Base-by-base conservation (phyloP, 1,140 invertebrate genomes). In the Diabrotica undecimpunctata region DNA sequence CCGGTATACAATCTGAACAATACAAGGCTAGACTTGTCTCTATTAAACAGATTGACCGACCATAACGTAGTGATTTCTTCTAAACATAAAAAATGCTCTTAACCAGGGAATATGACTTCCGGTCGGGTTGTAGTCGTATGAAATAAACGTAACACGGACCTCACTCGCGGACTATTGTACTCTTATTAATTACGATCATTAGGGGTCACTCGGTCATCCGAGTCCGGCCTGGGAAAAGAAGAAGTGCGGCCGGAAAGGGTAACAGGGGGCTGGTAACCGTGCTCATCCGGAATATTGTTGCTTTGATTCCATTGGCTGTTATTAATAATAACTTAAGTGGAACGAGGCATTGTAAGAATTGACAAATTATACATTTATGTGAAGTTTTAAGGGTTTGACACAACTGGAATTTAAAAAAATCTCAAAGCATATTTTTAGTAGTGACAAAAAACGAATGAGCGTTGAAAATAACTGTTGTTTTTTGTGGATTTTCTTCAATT, bases 121-220 rank as follows among this genome's bases (percentile, higher is more conserved):
- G 41, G 41, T 46, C 41, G 41, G 41, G n/a, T 46, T 46, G n/a
- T 46, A n/a, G n/a, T 46, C n/a, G n/a, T 46, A n/a, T 46, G 41
- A 46, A 46, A 46, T 46, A n/a, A 46, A 46, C 8, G n/a, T 25
- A 12, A 57, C 55, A 57, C 37, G 55, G 37, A 46, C 53, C 57
- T 54, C 66, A 61, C 57, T 63, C 66, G 63, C 56, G 61, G 65
- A 62, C 64, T 62, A 65, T 66, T 70, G 64, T 52, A 66, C n/a
- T 46, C 63, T 36, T 67, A 70, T 70, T 70, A 70, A 70, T 69
- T 66, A 69, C 67, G 62, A 65, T 67, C 52, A 67, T 70, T 70
- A 67, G 37, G 55, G 68, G 65, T 70, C 68, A 70, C 12, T 62
- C 54, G 63, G 65, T 66, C 64, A 64, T 60, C 64, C 60, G 65